Evolutionary conservation across 2,888 invertebrate genomes (phyloP), one percentile per base, ranked within the genome.

Genomic region (Noctua comes): DNA sequence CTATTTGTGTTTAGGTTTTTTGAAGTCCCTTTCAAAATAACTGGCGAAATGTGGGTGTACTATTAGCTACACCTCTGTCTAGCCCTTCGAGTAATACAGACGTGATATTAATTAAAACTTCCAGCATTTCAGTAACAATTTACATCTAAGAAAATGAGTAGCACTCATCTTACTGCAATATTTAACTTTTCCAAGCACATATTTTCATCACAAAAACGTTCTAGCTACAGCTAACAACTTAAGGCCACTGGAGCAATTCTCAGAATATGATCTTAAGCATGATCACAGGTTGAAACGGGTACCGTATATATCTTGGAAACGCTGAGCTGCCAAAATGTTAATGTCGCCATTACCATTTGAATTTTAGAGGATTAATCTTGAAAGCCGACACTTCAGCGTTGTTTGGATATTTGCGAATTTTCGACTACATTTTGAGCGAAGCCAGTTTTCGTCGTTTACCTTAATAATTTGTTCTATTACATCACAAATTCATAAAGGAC

Each of bases 341-440:
- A 85, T 82, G 80, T 76, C 65, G 24, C 62, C 78, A 86, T 88
- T 84, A 88, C 73, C 80, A 82, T 88, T 77, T 82, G 81, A 81
- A 88, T 83, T 88, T 82, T 75, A 76, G 43, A 51, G 66, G 73
- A 86, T 86, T 88, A 77, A 86, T 88, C 87, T 88, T 79, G 87
- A 76, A 82, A 88, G 76, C 75, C 68, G 73, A 88, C 66, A 73
- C 83, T 77, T 64, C 72, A 77, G 77, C 79, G 68, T 83, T 79
- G 72, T 77, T 79, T 73, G 51, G 21, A 76, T 74, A 66, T 76
- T 85, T 62, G 73, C n/a, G 64, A 82, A 76, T 64, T 82, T 66
- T 76, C 48, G 13, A 64, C 78, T 36, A 75, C 21, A 62, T 62
- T 68, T 43, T 7, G 10, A n/a, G 31, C 3, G n/a, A 75, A 46